Percentiles rank a stretch among this genome's conserved stretches.
These are phyloP conservation scores for Mungos mungo DNA, from an alignment of 2,113 vertebrate genomes.

Conservation along the genomic window DNA sequence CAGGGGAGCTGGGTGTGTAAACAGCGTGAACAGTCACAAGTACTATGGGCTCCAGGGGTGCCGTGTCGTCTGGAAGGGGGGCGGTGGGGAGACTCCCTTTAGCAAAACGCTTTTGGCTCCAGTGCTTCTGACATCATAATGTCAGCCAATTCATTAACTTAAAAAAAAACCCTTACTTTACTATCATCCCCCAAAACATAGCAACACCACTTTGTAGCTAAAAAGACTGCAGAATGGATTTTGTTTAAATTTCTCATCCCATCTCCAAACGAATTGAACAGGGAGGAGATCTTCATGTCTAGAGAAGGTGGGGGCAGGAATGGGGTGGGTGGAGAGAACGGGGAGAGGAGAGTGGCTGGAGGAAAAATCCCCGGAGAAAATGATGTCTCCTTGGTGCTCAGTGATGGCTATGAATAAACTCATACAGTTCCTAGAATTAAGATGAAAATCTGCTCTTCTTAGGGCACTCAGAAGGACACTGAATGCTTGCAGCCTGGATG, in stretches of 20 bases:
- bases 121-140: conserved; percentile 87
- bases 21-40: conserved; percentile 93
- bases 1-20: conserved; percentile 94
- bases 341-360: neutral
- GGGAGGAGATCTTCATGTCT: conserved; percentile 29
- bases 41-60: conserved; percentile 93
- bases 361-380: conserved; percentile 24
- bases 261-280: conserved; percentile 51
- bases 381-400: conserved; percentile 20
- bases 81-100: conserved; percentile 85
- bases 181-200: conserved; percentile 75
- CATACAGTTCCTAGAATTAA: conserved; percentile 74
- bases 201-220: conserved; percentile 61
- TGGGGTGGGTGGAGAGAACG: neutral
- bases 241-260: conserved; percentile 58
- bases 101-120: conserved; percentile 88
- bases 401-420: conserved; percentile 34
- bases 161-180: conserved; percentile 71
- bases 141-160: conserved; percentile 82
- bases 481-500: conserved; percentile 49
- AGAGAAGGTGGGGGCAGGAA: conserved; percentile 14
- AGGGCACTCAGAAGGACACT: conserved; percentile 16
- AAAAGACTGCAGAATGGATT: conserved; percentile 50
- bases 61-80: conserved; percentile 87
- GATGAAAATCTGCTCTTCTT: conserved; percentile 54